Conservation (phyloP, 30 jellyfish, hydroid and myxozoan species). For the Cassiopea andromeda region DNA sequence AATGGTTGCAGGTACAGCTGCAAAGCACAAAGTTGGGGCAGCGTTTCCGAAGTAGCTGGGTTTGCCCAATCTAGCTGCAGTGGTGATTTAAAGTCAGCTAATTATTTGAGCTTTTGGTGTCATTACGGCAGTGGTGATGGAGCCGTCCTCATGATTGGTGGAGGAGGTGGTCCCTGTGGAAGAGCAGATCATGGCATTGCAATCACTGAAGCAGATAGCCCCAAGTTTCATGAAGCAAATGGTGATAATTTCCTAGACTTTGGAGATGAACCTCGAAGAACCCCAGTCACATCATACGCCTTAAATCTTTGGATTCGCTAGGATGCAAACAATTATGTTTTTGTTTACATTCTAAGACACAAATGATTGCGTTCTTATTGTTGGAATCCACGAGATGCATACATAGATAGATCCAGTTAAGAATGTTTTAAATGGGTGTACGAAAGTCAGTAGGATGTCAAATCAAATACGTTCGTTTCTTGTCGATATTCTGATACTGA, state of each 20-base stretch:
- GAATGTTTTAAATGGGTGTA: too few species aligned
- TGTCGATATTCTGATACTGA: too few species aligned
- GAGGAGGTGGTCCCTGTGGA: constrained; percentile 3
- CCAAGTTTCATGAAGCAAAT: neutral
- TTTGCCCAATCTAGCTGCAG: constrained; percentile 3
- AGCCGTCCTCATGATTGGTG: constrained; percentile 23
- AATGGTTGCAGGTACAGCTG: too few species aligned
- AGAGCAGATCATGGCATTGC: constrained; percentile 22
- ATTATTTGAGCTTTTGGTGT: constrained; percentile 4
- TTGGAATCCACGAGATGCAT: too few species aligned
- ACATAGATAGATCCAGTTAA: too few species aligned
- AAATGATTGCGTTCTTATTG: neutral
- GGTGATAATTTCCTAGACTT: neutral
- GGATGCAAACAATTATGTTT: neutral
- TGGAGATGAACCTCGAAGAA: neutral
- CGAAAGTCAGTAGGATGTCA: too few species aligned
- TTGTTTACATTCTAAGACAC: neutral
- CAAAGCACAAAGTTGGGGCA: neutral
- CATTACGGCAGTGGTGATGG: constrained; percentile 25
- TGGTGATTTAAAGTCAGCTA: constrained; percentile 2
- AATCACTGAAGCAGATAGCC: constrained; percentile 9
- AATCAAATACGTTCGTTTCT: too few species aligned
- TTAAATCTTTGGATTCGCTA: constrained; percentile 27
- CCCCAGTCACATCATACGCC: constrained; percentile 10
- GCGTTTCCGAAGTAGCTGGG: constrained; percentile 6